These are phyloP conservation scores for Gallirallus australis DNA, from an alignment of 2,797 vertebrate species.

Conservation along the genomic window DNA sequence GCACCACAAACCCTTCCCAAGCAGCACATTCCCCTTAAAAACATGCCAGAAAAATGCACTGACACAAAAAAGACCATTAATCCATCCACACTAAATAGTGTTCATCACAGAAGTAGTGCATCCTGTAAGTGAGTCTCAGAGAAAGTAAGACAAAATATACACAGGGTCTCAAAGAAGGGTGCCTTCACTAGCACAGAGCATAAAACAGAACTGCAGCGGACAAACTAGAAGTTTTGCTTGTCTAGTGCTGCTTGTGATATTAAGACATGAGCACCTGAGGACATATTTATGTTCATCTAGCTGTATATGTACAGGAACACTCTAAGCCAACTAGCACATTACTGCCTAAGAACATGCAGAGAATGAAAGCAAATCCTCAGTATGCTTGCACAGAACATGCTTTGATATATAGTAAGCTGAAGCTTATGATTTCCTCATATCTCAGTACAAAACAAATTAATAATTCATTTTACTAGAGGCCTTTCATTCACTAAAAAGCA, in stretches of 20 bases:
- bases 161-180: not conserved
- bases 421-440: not conserved
- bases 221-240: not conserved
- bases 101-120: not conserved
- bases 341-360: not conserved
- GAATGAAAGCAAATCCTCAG: not conserved
- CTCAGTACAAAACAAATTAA: constrained; percentile 25
- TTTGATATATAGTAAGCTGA: not conserved
- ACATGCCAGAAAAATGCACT: not conserved
- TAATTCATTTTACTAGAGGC: constrained; percentile 16
- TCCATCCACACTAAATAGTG: not conserved
- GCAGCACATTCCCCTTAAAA: not conserved
- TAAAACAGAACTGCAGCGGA: not conserved
- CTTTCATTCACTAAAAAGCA: not conserved
- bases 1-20: not conserved
- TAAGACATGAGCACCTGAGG: not conserved
- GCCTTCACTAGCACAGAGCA: not conserved
- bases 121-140: not conserved
- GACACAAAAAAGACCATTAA: not conserved
- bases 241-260: not conserved
- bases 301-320: not conserved
- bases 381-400: not conserved
- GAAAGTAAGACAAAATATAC: not conserved
- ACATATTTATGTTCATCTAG: not conserved
- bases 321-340: not conserved